Base-by-base conservation (phyloP, 2,888 invertebrate genomes). In the Chirona hameri region DNA sequence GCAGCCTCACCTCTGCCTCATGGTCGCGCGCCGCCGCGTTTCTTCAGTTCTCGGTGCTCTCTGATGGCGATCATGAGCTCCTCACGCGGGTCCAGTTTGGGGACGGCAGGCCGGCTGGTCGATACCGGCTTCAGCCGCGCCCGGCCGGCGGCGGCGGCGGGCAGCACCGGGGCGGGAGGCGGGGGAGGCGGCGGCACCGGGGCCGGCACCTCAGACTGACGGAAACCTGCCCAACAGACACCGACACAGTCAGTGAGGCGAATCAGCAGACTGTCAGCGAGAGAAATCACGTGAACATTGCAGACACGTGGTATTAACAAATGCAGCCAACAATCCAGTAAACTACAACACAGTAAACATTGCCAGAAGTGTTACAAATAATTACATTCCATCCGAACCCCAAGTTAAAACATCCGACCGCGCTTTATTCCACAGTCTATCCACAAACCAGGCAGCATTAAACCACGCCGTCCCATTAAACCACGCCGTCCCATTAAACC, bases 21-120 rank as follows among this genome's bases (percentile, higher is more conserved):
- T 1, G 76, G 21, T 24, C 39, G 76, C 5, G 15, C 21, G 21
- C 31, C 29, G 31, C 24, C 12, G 39, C 29, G 14, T 15, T 52
- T 81, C 55, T 52, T 81, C 31, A 83, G 46, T 0, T 84, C 85
- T 21, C 85, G 84, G 46, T 83, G 83, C 18, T 82, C 81, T 39
- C 82, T 81, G 29, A 85, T 85, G 69, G 85, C 85, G 83, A 85
- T 84, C 85, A 85, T 85, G 29, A 85, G 84, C 79, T 85, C 85
- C 29, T 85, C 84, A 24, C 85, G 81, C 7, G 85, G 83, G 81
- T 85, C 84, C 57, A 85, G 81, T 21, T 82, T 82, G 1, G 84
- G 83, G 15, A 83, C 83, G 10, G 84, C 83, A 0, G 83, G 83
- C 39, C 84, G 81, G 52, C 82, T 72, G 3, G 57, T 82, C 57